phyloP scores from a whole-genome alignment of 2,888 invertebrate genomes.

The Acleris emargana region DNA sequence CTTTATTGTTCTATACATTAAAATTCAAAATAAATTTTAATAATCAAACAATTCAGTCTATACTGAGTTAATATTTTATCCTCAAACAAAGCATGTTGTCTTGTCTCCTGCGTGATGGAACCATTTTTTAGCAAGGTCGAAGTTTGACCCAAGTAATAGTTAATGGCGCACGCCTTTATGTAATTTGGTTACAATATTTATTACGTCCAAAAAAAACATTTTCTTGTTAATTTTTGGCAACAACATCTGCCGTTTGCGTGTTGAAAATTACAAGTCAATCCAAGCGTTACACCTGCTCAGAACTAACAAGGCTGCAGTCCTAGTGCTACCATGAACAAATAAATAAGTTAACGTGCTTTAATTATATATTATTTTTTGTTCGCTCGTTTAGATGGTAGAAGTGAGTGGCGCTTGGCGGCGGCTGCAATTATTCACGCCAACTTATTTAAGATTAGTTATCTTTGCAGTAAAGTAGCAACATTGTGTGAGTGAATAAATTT shows the following conservation, averaged over 20 bases:
- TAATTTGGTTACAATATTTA: no score
- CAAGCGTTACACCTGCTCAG: constrained; percentile 10
- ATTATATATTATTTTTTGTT: constrained; percentile 37
- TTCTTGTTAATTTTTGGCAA: constrained; percentile 1
- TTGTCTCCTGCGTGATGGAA: no score
- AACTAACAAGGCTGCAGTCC: constrained; percentile 13
- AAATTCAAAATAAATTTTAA: no score
- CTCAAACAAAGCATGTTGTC: no score
- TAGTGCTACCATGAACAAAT: constrained; percentile 20
- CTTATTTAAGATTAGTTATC: constrained; percentile 51
- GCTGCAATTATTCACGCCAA: constrained; percentile 72
- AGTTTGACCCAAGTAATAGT: no score
- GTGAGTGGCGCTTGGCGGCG: constrained; percentile 60
- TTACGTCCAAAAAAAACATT: background rate
- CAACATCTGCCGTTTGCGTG: constrained; percentile 25
- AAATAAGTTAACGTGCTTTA: constrained; percentile 7
- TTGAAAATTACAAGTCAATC: constrained; percentile 21
- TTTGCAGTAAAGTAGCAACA: constrained; percentile 13
- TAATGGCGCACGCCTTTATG: no score
- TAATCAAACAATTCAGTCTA: no score
- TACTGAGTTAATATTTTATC: no score
- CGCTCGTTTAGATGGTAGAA: constrained; percentile 52
- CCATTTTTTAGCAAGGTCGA: no score
- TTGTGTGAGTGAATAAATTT: background rate
- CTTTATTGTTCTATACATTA: no score